Percentiles rank a stretch among this genome's conserved stretches.
These are phyloP conservation scores for Andrena marginata DNA, from an alignment of 2,888 invertebrate genomes.

Conservation along the genomic window DNA sequence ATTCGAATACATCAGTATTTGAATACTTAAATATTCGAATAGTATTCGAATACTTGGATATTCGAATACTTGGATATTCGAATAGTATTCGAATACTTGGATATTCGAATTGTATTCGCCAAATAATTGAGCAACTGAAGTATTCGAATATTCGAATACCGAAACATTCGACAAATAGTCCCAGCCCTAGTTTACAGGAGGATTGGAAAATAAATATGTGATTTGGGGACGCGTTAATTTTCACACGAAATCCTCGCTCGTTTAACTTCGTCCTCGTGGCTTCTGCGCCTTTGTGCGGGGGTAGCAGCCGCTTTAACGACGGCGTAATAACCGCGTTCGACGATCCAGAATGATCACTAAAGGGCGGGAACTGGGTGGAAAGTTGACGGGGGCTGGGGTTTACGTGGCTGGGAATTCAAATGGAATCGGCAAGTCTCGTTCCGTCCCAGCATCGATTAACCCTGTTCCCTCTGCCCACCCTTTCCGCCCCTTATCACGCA, in stretches of 20 bases:
- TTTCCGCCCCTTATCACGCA: neutral
- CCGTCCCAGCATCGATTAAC: slow-evolving; percentile 61
- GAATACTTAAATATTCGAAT: too few species aligned
- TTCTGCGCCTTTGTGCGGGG: slow-evolving; percentile 43
- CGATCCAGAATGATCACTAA: slow-evolving; percentile 57
- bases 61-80: too few species aligned
- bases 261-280: slow-evolving; percentile 25
- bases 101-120: too few species aligned
- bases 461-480: slow-evolving; percentile 24
- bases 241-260: neutral
- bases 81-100: too few species aligned
- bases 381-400: slow-evolving; percentile 41
- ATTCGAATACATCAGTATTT: too few species aligned
- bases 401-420: slow-evolving; percentile 66
- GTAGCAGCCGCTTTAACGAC: slow-evolving; percentile 55
- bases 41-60: too few species aligned
- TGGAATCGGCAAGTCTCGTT: slow-evolving; percentile 56
- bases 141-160: too few species aligned
- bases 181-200: neutral
- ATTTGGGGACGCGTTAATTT: slow-evolving; percentile 9
- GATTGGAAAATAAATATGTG: neutral
- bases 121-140: too few species aligned
- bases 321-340: slow-evolving; percentile 61
- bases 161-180: too few species aligned
- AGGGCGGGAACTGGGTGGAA: slow-evolving; percentile 30